A percentile compares a stretch with the other conserved stretches of the same genome.
Evolutionary conservation across 2,113 vertebrate genomes (phyloP).

Genomic region (Galeopterus variegatus): DNA sequence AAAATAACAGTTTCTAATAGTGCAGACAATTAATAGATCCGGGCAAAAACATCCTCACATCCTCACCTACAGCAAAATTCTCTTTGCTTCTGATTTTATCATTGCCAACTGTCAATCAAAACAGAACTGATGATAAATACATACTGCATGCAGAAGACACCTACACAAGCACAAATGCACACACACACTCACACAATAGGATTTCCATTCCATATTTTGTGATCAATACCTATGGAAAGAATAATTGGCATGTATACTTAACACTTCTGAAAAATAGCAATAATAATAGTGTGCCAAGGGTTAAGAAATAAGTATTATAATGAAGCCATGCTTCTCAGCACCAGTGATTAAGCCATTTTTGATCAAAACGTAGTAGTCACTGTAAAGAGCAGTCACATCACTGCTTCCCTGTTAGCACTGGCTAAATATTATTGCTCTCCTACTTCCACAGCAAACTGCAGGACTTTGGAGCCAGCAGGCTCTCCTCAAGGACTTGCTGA

Average conservation of each 20-base stretch:
- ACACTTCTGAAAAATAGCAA: not conserved
- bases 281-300: not conserved
- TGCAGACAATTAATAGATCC: not conserved
- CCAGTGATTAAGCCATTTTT: not conserved
- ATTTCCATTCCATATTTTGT: not conserved
- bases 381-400: not conserved
- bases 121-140: not conserved
- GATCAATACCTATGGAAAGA: not conserved
- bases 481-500: constrained; percentile 84
- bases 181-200: not conserved
- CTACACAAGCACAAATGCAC: too few relatives aligned
- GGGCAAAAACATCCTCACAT: not conserved
- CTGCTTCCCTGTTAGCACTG: constrained; percentile 34
- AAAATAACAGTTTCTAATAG: not conserved
- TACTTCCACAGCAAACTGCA: constrained; percentile 76
- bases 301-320: constrained; percentile 12
- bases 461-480: constrained; percentile 81
- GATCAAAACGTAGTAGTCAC: not conserved
- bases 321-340: not conserved
- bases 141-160: not conserved
- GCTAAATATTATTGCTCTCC: constrained; percentile 73
- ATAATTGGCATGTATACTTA: not conserved
- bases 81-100: not conserved
- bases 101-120: not conserved
- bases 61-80: not conserved